These are phyloP conservation scores for Latrodectus hesperus DNA, from an alignment of 2,888 invertebrate species.

Conservation along the genomic window DNA sequence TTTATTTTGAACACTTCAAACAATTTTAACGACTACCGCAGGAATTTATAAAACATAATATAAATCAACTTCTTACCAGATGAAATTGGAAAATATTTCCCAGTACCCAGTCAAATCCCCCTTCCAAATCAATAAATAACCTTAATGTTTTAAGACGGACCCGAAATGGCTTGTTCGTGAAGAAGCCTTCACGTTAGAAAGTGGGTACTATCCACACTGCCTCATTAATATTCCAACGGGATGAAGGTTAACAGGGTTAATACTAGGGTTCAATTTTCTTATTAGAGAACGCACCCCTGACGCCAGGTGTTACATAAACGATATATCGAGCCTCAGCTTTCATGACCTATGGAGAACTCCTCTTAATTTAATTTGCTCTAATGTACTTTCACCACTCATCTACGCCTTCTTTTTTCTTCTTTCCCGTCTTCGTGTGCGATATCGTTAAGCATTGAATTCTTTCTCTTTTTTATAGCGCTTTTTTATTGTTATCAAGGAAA, in stretches of 20 bases:
- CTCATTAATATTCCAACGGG: constrained; percentile 52
- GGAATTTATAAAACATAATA: too few relatives aligned
- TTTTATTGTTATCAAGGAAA: constrained; percentile 1
- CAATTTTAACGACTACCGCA: too few relatives aligned
- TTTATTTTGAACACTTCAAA: too few relatives aligned
- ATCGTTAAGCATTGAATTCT: constrained; percentile 26
- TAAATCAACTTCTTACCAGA: too few relatives aligned
- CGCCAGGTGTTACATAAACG: constrained; percentile 53
- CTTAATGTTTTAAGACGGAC: constrained; percentile 4
- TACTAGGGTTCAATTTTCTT: constrained; percentile 59
- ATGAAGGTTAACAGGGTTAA: constrained; percentile 63
- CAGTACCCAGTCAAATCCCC: too few relatives aligned
- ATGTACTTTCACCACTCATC: constrained; percentile 12
- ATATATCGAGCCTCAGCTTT: constrained; percentile 34
- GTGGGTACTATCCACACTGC: constrained; percentile 14
- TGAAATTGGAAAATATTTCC: too few relatives aligned
- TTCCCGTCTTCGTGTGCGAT: constrained; percentile 26
- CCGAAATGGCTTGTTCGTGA: constrained; percentile 29
- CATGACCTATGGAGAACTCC: constrained; percentile 32
- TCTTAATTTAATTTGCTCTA: constrained; percentile 57
- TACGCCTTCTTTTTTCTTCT: not conserved
- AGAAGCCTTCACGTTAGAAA: constrained; percentile 18
- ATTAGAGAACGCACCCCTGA: constrained; percentile 41
- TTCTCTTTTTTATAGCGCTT: constrained; percentile 14
- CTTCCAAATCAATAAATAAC: constrained; percentile 1